Percentiles rank a stretch among this genome's conserved stretches.
phyloP scores from a whole-genome alignment of 2,888 invertebrate genomes.

The Formica aserva region DNA sequence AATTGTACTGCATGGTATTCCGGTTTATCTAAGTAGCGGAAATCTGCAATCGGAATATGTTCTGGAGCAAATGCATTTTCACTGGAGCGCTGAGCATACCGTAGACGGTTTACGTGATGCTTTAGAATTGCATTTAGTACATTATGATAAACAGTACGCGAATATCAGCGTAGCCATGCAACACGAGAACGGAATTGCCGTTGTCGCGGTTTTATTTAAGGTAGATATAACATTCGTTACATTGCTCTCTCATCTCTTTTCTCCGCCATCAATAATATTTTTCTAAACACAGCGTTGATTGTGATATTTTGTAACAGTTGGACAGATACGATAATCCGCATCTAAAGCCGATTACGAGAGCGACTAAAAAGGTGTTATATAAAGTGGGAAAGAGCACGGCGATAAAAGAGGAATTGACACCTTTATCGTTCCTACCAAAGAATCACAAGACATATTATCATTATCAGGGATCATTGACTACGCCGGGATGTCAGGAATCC shows the following conservation, averaged over 20 bases:
- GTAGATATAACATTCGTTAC: constrained; percentile 77
- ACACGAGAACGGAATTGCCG: constrained; percentile 88
- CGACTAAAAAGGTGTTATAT: constrained; percentile 69
- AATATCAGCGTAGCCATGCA: constrained; percentile 87
- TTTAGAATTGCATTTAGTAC: constrained; percentile 90
- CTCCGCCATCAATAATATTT: background rate
- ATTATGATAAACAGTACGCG: constrained; percentile 87
- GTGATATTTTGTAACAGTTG: constrained; percentile 72
- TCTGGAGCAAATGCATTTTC: constrained; percentile 93
- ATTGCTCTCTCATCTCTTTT: background rate
- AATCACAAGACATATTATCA: constrained; percentile 88
- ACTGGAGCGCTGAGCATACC: constrained; percentile 94
- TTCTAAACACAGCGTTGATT: background rate
- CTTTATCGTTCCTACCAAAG: constrained; percentile 87
- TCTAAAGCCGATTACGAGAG: constrained; percentile 75
- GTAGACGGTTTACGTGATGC: constrained; percentile 89
- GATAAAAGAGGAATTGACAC: constrained; percentile 74
- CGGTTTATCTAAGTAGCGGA: constrained; percentile 87
- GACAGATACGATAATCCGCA: constrained; percentile 74
- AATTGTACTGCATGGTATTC: constrained; percentile 71
- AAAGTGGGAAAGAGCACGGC: constrained; percentile 70
- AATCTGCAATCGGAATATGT: constrained; percentile 87
- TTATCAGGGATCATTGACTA: constrained; percentile 92
- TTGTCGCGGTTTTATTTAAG: constrained; percentile 89
- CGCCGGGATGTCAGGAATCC: constrained; percentile 91